These are phyloP conservation scores for Parapsyche elsis DNA, from an alignment of 1,140 invertebrate genomes.

Conservation along the genomic window DNA sequence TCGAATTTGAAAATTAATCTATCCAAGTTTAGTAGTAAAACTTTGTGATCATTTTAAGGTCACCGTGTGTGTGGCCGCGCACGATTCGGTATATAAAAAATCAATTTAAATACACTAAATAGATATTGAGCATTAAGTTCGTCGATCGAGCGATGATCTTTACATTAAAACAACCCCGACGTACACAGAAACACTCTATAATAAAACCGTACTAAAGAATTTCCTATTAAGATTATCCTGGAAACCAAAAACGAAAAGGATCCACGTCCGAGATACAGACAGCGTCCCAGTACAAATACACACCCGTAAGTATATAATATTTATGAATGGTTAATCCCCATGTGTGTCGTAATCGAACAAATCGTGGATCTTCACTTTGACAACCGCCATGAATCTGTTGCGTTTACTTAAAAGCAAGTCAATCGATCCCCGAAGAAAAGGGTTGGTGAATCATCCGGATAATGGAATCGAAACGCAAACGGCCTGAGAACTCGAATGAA, in stretches of 20 bases:
- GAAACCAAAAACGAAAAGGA: constrained; percentile 1
- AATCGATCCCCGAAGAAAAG: background rate
- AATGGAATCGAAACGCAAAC: constrained; percentile 18
- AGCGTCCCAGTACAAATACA: background rate
- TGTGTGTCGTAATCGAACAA: background rate
- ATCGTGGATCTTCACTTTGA: background rate
- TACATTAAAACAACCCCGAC: constrained; percentile 3
- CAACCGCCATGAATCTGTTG: background rate
- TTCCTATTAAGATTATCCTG: constrained; percentile 30
- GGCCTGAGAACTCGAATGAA: constrained; percentile 15
- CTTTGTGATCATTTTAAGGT: no score
- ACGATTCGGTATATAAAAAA: background rate
- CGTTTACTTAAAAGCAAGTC: constrained; percentile 20
- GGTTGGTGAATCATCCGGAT: constrained; percentile 28
- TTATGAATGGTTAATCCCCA: constrained; percentile 18
- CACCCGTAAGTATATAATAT: background rate
- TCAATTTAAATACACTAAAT: background rate
- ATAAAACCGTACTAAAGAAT: constrained; percentile 29
- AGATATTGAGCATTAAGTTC: background rate
- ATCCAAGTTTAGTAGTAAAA: no score
- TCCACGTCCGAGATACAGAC: background rate
- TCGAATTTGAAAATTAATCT: no score
- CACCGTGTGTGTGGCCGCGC: background rate
- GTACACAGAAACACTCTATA: background rate
- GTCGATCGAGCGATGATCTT: background rate